Base-by-base conservation (phyloP, 2,113 vertebrate genomes). In the Odontesthes bonariensis region DNA sequence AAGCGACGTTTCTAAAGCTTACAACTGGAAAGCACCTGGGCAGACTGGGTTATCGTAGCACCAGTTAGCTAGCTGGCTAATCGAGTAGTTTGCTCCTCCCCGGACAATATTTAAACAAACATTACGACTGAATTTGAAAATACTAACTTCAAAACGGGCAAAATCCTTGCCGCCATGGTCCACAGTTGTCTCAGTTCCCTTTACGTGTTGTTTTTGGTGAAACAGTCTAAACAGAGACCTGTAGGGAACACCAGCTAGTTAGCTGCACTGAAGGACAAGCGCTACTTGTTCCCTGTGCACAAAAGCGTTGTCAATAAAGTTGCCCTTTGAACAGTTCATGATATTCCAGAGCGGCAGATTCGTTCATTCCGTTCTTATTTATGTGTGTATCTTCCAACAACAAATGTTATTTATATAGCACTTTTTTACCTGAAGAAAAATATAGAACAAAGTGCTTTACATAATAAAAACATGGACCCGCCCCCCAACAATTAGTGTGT, bases 61-160 rank as follows among this genome's bases (percentile, higher is more conserved):
- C 10, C 35, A 16, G 32, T 31, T 46, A 73, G 85, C 87, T 74
- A 66, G n/a, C 42, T 16, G 16, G 74, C 62, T 82, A 88, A 74
- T n/a, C 12, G 5, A 42, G 17, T 5, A 73, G 62, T 54, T 79
- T 75, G 58, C 67, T 56, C 8, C 0, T 0, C 17, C 7, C 16
- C 27, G 22, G 60, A 17, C 53, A 19, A 44, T 1, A 20, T 31
- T 5, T 38, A 5, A 10, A 27, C 0, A 0, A 22, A 5, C 40
- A 35, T 3, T 1, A 13, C 1, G 0, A n/a, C 7, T 31, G 19
- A 58, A 77, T 77, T 12, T 22, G 32, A 49, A 64, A 23, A 73
- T 11, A 92, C 94, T 94, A 83, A 96, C 96, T 94, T 95, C 22
- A 94, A 11, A 0, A 93, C 67, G 2, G 94, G 95, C 8, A 94